A percentile compares a stretch with the other conserved stretches of the same genome.
Conservation (phyloP, 2,888 invertebrate genomes). For the Cancer borealis region DNA sequence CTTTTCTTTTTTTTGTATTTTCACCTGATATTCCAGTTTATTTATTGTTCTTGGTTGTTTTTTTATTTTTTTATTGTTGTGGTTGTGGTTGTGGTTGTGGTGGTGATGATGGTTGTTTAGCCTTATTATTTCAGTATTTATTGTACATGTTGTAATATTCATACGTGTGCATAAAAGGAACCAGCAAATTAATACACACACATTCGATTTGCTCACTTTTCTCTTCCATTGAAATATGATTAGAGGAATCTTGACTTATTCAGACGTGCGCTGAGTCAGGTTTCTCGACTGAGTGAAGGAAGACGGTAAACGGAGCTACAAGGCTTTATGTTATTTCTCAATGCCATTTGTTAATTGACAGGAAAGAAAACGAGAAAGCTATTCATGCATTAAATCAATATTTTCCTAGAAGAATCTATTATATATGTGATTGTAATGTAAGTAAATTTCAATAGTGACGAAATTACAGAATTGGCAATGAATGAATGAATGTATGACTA, state of each 20-base stretch:
- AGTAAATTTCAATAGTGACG: no score
- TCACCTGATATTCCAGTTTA: not conserved
- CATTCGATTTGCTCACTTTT: not conserved
- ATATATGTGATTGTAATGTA: no score
- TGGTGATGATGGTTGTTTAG: not conserved
- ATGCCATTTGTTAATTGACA: no score
- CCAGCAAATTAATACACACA: not conserved
- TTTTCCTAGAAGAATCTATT: no score
- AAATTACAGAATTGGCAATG: no score
- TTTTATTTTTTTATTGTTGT: not conserved
- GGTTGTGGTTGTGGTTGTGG: not conserved
- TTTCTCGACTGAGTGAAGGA: not conserved
- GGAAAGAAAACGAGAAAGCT: no score
- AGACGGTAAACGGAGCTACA: not conserved
- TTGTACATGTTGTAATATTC: not conserved
- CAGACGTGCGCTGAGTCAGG: not conserved
- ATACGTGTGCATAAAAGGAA: not conserved
- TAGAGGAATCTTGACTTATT: not conserved
- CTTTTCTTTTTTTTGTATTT: not conserved
- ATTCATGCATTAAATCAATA: not conserved
- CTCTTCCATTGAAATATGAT: not conserved
- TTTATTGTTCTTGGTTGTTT: not conserved
- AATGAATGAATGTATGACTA: no score
- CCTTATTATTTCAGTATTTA: not conserved
- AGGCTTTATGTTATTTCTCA: no score